Evolutionary conservation across 2,797 vertebrate species (phyloP).

Genomic region (Galaxias olidus): DNA sequence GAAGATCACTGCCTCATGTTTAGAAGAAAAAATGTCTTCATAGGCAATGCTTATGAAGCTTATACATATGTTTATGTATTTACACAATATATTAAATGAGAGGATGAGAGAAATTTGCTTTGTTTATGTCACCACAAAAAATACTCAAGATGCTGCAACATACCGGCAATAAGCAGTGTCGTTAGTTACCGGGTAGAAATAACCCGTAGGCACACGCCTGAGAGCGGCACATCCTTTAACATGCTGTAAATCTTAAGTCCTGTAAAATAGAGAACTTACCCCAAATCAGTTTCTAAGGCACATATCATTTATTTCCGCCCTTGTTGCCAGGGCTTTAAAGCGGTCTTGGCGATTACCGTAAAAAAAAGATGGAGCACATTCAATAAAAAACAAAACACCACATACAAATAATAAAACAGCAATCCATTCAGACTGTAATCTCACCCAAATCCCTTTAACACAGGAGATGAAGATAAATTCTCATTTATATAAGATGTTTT

Average conservation of each 20-base stretch:
- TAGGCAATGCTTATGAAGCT: no score
- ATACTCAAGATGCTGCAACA: conserved; percentile 75
- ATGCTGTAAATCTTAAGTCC: conserved; percentile 21
- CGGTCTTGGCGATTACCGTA: conserved; percentile 35
- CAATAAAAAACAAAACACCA: conserved; percentile 27
- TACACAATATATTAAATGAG: conserved; percentile 56
- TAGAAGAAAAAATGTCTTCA: no score
- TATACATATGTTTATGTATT: conserved; percentile 44
- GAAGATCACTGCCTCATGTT: no score
- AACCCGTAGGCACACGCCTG: conserved; percentile 35
- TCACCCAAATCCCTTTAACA: conserved; percentile 17
- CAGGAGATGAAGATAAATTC: conserved; percentile 33
- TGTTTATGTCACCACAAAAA: conserved; percentile 53
- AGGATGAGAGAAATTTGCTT: conserved; percentile 37
- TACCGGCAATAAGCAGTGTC: conserved; percentile 63
- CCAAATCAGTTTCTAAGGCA: conserved; percentile 18
- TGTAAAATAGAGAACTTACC: conserved; percentile 34
- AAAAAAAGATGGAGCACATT: conserved; percentile 1
- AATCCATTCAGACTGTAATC: conserved; percentile 10
- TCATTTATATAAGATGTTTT: conserved; percentile 22
- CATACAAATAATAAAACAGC: not conserved
- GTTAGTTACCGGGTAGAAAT: conserved; percentile 52
- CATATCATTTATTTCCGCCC: not conserved
- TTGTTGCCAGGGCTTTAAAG: conserved; percentile 24
- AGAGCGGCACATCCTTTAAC: conserved; percentile 30